phyloP scores from a whole-genome alignment of 2,113 vertebrate genomes.

The Dipodomys ordii region DNA sequence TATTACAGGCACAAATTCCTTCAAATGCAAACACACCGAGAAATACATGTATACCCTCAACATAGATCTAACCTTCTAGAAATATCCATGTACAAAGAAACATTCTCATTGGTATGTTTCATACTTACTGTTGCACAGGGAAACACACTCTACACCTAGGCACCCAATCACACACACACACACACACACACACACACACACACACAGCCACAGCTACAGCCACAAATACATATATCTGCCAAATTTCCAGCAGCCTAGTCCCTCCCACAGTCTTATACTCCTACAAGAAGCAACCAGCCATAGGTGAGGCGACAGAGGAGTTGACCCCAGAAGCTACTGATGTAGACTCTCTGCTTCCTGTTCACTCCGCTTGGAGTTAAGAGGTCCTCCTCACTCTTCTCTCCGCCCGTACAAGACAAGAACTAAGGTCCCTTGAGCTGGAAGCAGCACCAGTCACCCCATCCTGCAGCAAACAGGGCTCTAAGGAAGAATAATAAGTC shows the following conservation, averaged over 20 bases:
- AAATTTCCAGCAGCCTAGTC: neutral
- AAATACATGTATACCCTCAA: neutral
- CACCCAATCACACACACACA: neutral
- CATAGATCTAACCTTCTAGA: neutral
- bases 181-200: neutral
- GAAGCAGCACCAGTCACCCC: neutral
- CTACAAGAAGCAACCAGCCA: neutral
- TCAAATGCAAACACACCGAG: neutral
- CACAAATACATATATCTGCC: neutral
- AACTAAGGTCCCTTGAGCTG: neutral
- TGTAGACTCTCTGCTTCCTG: neutral
- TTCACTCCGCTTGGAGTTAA: neutral
- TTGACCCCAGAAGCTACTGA: neutral
- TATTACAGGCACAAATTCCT: neutral
- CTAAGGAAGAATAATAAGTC: conserved; percentile 28
- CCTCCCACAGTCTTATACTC: neutral
- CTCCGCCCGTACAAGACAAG: neutral
- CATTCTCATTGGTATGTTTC: no score
- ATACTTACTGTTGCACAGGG: no score
- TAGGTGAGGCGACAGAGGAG: neutral
- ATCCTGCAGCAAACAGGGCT: neutral
- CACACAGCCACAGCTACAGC: neutral
- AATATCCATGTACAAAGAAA: neutral
- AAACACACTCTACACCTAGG: no score
- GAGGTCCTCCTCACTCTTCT: neutral